Conservation (phyloP, 1,140 invertebrate genomes). For the Drosophila ogumai region DNA sequence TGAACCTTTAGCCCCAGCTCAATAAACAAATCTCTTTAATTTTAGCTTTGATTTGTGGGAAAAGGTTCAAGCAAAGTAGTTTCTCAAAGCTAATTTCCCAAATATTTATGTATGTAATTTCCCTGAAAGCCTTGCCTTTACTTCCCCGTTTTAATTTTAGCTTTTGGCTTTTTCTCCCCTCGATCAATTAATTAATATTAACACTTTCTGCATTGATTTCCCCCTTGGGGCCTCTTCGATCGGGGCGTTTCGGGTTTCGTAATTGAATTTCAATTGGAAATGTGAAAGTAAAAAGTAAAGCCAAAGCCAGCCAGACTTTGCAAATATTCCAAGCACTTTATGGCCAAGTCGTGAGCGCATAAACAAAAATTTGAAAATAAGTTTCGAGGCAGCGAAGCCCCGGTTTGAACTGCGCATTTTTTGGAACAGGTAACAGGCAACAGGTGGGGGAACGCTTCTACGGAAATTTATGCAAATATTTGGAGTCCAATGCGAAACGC, state of each 20-base stretch:
- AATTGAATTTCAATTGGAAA: conserved; percentile 77
- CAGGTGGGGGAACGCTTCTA: conserved; percentile 52
- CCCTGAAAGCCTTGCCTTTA: background rate
- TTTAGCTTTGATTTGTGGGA: background rate
- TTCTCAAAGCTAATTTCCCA: too few species aligned
- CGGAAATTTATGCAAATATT: conserved; percentile 74
- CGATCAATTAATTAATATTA: conserved; percentile 77
- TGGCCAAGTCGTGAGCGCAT: conserved; percentile 59
- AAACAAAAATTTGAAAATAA: conserved; percentile 41
- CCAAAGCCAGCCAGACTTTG: conserved; percentile 24
- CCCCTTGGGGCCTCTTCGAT: conserved; percentile 24
- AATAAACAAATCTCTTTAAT: background rate
- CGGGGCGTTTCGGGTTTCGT: conserved; percentile 47
- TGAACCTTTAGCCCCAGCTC: background rate
- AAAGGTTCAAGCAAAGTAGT: background rate
- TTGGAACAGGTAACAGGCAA: conserved; percentile 29
- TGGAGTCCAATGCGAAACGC: conserved; percentile 45
- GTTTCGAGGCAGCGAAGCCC: conserved; percentile 32
- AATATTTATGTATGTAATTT: background rate
- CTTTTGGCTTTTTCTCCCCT: background rate
- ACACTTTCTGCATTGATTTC: conserved; percentile 69
- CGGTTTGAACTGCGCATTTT: conserved; percentile 60
- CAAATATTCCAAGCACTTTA: conserved; percentile 54
- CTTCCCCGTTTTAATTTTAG: conserved; percentile 18
- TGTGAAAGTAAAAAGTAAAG: conserved; percentile 64